These are phyloP conservation scores for Geophilus truncorum DNA, from an alignment of 2,888 invertebrate species.

Conservation along the genomic window DNA sequence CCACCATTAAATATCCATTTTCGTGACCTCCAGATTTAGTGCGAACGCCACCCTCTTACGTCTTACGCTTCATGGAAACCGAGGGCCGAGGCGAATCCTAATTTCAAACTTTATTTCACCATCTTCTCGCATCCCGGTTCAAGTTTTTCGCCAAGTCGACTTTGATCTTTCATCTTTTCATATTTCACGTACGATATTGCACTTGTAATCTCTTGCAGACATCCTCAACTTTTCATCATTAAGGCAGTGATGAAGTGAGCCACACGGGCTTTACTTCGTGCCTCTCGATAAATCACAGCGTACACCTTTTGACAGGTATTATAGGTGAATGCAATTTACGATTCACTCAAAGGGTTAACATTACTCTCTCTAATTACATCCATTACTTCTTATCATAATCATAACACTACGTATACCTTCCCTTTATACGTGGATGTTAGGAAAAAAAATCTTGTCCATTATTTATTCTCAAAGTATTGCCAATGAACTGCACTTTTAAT, in stretches of 20 bases:
- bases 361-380: slow-evolving; percentile 18
- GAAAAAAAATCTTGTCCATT: background rate
- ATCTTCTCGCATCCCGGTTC: background rate
- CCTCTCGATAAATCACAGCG: background rate
- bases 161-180: slow-evolving; percentile 3
- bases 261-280: slow-evolving; percentile 9
- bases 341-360: slow-evolving; percentile 1
- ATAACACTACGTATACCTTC: background rate
- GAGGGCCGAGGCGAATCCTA: background rate
- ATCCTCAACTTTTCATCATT: background rate
- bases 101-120: background rate
- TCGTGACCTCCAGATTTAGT: background rate
- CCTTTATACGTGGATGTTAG: too few relatives aligned
- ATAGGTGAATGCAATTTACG: slow-evolving; percentile 22
- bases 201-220: background rate
- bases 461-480: background rate
- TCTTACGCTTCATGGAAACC: background rate
- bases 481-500: too few relatives aligned
- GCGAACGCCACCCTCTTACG: background rate
- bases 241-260: slow-evolving; percentile 18
- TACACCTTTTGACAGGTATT: slow-evolving; percentile 27
- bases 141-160: background rate
- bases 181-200: background rate
- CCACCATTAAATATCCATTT: slow-evolving; percentile 16
- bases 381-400: slow-evolving; percentile 17